Evolutionary conservation across 2,113 vertebrate species (phyloP).

Genomic region (Crotalus viridis): DNA sequence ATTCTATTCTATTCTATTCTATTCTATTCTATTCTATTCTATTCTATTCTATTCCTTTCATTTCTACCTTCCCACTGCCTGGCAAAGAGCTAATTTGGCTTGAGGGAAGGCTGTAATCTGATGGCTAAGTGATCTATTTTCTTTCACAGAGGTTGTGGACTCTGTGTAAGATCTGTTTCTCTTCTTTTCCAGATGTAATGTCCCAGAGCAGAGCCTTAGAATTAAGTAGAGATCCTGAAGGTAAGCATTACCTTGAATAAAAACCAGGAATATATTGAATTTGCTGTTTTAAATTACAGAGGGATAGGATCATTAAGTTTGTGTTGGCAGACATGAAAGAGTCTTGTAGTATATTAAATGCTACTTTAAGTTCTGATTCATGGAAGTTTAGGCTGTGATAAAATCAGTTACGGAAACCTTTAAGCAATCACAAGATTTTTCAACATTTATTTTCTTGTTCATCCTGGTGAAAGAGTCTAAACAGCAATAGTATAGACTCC

Average conservation of each 20-base stretch:
- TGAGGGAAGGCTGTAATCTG: neutral
- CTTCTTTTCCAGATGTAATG: neutral
- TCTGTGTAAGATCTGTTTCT: neutral
- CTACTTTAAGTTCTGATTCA: neutral
- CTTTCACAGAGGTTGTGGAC: neutral
- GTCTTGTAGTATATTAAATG: neutral
- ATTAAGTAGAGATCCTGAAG: neutral
- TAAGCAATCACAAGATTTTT: neutral
- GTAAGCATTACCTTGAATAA: neutral
- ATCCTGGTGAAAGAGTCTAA: neutral
- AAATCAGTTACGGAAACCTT: neutral
- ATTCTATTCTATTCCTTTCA: neutral
- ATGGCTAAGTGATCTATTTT: neutral
- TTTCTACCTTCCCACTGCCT: neutral
- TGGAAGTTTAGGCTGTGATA: neutral
- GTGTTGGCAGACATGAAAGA: neutral
- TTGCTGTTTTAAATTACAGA: neutral
- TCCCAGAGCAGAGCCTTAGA: neutral
- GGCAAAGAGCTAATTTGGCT: neutral
- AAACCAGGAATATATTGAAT: neutral
- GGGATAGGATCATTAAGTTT: too few relatives aligned
- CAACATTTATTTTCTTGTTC: neutral
- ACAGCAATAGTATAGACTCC: neutral
- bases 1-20: too few relatives aligned
- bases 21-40: too few relatives aligned